A percentile compares a stretch with the other conserved stretches of the same genome.
Conservation (phyloP, 2,797 vertebrate genomes). For the Glyptemys insculpta region DNA sequence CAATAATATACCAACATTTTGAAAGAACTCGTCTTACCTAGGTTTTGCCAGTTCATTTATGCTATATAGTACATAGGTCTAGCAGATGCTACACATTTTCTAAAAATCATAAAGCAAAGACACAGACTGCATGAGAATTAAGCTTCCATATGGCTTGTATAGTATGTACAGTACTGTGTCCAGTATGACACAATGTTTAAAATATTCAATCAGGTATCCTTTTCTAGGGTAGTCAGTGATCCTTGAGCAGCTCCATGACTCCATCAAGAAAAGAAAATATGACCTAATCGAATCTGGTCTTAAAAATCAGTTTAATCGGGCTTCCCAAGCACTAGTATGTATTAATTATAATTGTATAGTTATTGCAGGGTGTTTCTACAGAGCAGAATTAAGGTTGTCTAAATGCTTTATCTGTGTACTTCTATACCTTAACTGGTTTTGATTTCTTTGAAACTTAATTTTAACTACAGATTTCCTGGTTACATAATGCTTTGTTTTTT, state of each 20-base stretch:
- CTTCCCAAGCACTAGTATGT: not conserved
- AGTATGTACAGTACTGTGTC: not conserved
- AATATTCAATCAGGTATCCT: not conserved
- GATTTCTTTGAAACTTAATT: not conserved
- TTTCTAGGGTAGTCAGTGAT: not conserved
- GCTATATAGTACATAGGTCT: not conserved
- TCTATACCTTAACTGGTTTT: slow-evolving; percentile 18
- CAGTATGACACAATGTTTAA: not conserved
- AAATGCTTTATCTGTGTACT: slow-evolving; percentile 1
- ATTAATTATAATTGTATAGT: not conserved
- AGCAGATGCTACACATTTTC: not conserved
- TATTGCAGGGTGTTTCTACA: slow-evolving; percentile 22
- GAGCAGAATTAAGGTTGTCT: not conserved
- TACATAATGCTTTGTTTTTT: not conserved
- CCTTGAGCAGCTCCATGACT: not conserved
- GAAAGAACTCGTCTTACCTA: not conserved
- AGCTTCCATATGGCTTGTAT: not conserved
- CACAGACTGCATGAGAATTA: not conserved
- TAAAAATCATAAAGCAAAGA: not conserved
- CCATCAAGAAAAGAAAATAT: not conserved
- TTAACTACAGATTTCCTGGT: slow-evolving; percentile 13
- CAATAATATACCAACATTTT: not conserved
- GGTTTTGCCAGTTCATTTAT: not conserved
- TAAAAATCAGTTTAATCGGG: not conserved
- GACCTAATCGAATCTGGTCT: not conserved